Evolutionary conservation across 2,888 invertebrate species (phyloP), one percentile per base, ranked within the genome.

Genomic region (Stenodema calcarata): DNA sequence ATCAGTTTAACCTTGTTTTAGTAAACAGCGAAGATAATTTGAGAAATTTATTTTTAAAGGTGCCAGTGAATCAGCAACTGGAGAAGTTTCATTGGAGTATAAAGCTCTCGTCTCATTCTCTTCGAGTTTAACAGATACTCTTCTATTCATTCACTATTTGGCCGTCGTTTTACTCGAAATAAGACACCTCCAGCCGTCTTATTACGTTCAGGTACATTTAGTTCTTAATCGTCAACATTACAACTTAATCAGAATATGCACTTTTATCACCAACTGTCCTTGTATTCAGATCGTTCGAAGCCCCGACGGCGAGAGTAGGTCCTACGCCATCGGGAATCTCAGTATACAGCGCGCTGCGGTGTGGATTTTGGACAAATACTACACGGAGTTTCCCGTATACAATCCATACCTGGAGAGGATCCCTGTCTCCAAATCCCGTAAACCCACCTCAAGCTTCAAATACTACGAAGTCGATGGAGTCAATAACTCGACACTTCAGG

Each of bases 381-480:
- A 99, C 90, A 96, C 97, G 0, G 98, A 98, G 90, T 99, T 99
- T 91, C 95, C 97, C 0, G 96, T 98, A 89, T 99, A 98, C 91
- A 99, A 99, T 92, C 98, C 98, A 0, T 98, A 98, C 91, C 93
- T 98, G 90, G 98, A 98, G 91, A 94, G 97, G 88, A 94, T 97
- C 90, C 97, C 98, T 0, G 95, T 96, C 89, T 95, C 96, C 0
- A 96, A 96, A 91, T 92, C 94, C 42, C 95, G 96, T 91, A 90
- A 90, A 73, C 94, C 94, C 0, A 95, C 95, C 75, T 94, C 95
- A 0, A 96, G 96, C 91, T 98, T 98, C 90, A 99, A 99, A 91
- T 97, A 99, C 91, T 99, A 99, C 91, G 98, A 99, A 91, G 97
- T 99, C 9, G 99, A 99, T 90, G 96, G 95, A 70, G 94, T 95